Base-by-base conservation (phyloP, 1,140 invertebrate genomes). In the Drosophila jambulina region DNA sequence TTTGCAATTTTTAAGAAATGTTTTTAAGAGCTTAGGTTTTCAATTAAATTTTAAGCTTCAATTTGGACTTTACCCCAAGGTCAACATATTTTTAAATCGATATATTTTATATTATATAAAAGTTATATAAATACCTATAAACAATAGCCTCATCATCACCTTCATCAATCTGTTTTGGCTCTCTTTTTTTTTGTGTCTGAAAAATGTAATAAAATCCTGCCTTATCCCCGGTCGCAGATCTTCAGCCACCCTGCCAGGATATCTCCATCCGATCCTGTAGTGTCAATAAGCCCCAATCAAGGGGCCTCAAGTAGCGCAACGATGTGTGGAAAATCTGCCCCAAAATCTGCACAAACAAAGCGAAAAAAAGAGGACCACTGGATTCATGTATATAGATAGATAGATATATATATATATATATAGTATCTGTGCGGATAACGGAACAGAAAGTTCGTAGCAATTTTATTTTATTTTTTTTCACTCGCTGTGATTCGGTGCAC, bases 311-410 rank as follows among this genome's bases (percentile, higher is more conserved):
- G 82, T 67, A 67, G 82, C 75, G 75, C 82, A 85, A 48, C 83
- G 75, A 86, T 53, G 83, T 82, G 79, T 70, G 75, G 56, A 75
- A 85, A 87, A 87, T 70, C 83, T 86, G 81, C 69, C 57, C 81
- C 81, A 76, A 83, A 83, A 80, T 80, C 81, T 70, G 57, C 70
- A 53, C 71, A 59, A 75, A 69, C 49, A 53, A 62, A 57, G n/a
- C 43, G 27, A 38, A 72, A 57, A 65, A 67, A 67, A 53, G 8
- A 45, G 21, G 21, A 46, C 43, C 46, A 25, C 13, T 38, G 58
- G 36, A 64, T 57, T 34, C 58, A 65, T 65, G 46, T 25, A 63
- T 29, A 40, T 46, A 42, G n/a, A n/a, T n/a, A n/a, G n/a, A n/a
- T n/a, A n/a, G n/a, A n/a, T 23, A n/a, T 40, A 27, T 32, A 49